A percentile compares a stretch with the other conserved stretches of the same genome.
These are phyloP conservation scores for Brassicogethes aeneus DNA, from an alignment of 2,888 invertebrate species.

Conservation along the genomic window DNA sequence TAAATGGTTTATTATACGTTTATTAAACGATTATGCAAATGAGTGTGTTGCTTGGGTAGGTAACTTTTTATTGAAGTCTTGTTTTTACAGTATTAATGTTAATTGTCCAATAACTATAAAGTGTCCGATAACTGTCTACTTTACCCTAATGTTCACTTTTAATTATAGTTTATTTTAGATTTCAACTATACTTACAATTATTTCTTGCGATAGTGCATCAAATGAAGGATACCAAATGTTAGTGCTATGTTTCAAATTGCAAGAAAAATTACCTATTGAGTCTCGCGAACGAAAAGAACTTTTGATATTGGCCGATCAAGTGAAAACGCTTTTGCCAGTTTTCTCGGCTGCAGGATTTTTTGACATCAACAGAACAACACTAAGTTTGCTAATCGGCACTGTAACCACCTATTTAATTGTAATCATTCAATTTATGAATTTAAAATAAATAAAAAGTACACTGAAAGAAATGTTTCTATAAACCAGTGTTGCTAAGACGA, in stretches of 20 bases:
- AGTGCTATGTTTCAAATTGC: neutral
- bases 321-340: constrained; percentile 4
- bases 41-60: too few species aligned
- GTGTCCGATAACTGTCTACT: too few species aligned
- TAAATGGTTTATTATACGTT: too few species aligned
- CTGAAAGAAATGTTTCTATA: too few species aligned
- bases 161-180: too few species aligned
- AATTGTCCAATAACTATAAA: too few species aligned
- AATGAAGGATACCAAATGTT: neutral
- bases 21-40: too few species aligned
- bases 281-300: constrained; percentile 5
- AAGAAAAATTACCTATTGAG: constrained; percentile 2
- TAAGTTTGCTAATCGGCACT: constrained; percentile 12
- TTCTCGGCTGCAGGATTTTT: constrained; percentile 17
- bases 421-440: constrained; percentile 5
- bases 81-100: too few species aligned
- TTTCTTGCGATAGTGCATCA: neutral
- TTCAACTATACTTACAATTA: neutral
- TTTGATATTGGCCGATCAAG: constrained; percentile 8
- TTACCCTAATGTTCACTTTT: too few species aligned
- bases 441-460: neutral
- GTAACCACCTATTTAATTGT: constrained; percentile 11
- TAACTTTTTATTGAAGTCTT: too few species aligned
- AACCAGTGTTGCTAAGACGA: too few species aligned
- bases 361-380: constrained; percentile 12